phyloP scores from a whole-genome alignment of 2,113 vertebrate genomes.

The Origma solitaria region DNA sequence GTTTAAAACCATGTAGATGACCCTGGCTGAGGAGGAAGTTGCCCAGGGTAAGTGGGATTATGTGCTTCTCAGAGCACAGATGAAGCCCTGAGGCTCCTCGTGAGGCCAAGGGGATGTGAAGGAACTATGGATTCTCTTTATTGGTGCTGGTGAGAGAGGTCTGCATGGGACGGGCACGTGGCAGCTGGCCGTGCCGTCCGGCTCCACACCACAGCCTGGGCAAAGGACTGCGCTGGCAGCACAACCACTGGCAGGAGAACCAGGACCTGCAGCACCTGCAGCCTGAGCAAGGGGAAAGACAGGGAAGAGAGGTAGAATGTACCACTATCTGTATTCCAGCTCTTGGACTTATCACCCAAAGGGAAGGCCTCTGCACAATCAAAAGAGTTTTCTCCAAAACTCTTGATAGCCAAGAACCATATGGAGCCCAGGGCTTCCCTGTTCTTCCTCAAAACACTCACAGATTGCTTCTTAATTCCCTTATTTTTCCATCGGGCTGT shows the following conservation, averaged over 20 bases:
- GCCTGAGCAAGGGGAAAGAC: background rate
- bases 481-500: background rate
- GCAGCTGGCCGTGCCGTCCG: background rate
- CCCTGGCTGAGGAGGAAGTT: background rate
- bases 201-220: background rate
- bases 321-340: background rate
- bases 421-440: background rate
- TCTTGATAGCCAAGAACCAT: rapidly evolving
- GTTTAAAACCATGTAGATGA: background rate
- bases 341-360: background rate
- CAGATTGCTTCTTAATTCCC: background rate
- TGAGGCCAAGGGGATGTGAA: background rate
- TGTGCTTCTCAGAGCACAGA: background rate
- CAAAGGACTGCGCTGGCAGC: background rate
- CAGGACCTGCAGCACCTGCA: rapidly evolving
- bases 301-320: background rate
- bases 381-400: background rate
- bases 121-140: background rate
- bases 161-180: rapidly evolving
- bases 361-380: background rate
- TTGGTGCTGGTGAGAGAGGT: background rate
- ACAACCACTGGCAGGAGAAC: background rate
- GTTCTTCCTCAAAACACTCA: background rate
- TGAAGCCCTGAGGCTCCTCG: rapidly evolving
- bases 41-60: background rate